Percentiles rank a stretch among this genome's conserved stretches.
Conservation (phyloP, 2,888 invertebrate genomes). For the Temnothorax rugatulus region DNA sequence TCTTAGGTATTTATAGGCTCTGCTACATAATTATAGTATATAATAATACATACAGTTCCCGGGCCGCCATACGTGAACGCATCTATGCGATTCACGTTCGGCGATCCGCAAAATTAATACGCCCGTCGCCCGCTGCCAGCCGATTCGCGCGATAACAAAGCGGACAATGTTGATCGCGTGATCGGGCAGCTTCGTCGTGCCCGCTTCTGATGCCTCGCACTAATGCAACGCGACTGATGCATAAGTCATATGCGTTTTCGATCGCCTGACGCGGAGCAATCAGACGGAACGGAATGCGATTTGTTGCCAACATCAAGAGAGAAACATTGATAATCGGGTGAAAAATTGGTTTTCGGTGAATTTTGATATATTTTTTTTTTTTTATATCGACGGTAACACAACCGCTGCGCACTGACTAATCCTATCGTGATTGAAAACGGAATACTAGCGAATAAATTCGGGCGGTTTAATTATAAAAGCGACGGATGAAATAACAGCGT, state of each 20-base stretch:
- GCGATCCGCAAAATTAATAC: conserved; percentile 64
- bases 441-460: conserved; percentile 36
- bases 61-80: conserved; percentile 49
- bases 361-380: conserved; percentile 4
- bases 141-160: conserved; percentile 60
- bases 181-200: conserved; percentile 29
- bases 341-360: background rate
- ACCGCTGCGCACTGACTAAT: conserved; percentile 30
- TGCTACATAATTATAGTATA: conserved; percentile 55
- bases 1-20: conserved; percentile 69
- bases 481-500: conserved; percentile 44
- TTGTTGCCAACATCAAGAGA: background rate
- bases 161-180: conserved; percentile 54
- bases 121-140: conserved; percentile 64
- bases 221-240: conserved; percentile 13
- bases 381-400: conserved; percentile 19
- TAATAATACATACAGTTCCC: conserved; percentile 52
- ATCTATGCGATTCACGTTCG: conserved; percentile 53
- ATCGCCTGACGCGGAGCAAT: conserved; percentile 22
- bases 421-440: conserved; percentile 34
- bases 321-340: conserved; percentile 10
- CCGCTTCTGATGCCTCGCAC: conserved; percentile 13
- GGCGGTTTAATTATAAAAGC: conserved; percentile 49
- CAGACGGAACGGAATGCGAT: conserved; percentile 46
- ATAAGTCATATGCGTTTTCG: conserved; percentile 10